Base-by-base conservation (phyloP, 2,797 vertebrate species). In the Parambassis ranga region DNA sequence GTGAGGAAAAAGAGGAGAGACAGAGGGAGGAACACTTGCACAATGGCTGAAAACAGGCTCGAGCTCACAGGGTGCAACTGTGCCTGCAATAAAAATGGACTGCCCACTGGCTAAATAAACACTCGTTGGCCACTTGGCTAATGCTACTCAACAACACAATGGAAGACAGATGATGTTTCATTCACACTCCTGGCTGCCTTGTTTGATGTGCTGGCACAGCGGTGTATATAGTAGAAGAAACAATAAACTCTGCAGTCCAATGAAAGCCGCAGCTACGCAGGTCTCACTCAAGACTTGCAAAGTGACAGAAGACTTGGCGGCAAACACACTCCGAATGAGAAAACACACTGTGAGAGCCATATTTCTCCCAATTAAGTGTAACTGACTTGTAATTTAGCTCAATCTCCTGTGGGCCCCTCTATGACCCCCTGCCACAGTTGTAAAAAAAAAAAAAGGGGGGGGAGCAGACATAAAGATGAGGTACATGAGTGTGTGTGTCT, bases 101-200 rank as follows among this genome's bases (percentile, higher is more conserved):
- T 35, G 73, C 50, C 56, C 39, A 27, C 53, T 66, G 64, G 48
- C 75, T 77, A 74, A 78, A 81, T 69, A 85, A 80, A 79, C 71
- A 87, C 83, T 88, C 75, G 71, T 72, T 69, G 73, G 67, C 74
- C 83, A 85, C 78, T 87, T 83, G 71, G 70, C 74, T 70, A 67
- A 82, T 71, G 62, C 79, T 20, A 23, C 71, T 84, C 77, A 82
- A 81, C 80, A 68, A 81, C 80, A 68, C 65, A 77, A 77, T 46
- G 37, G 65, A 83, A 75, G 87, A 81, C 16, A 30, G 51, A 82
- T 71, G 68, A 81, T 52, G 73, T 74, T 83, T 79, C 71, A 72
- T 59, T 81, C 73, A 43, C 41, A 39, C 58, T 65, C 43, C 75
- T 10, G 16, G 56, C 75, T 44, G 64, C 71, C 79, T 65, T 53